Evolutionary conservation across 2,888 invertebrate genomes (phyloP), one percentile per base, ranked within the genome.

Genomic region (Epinotia bilunana): DNA sequence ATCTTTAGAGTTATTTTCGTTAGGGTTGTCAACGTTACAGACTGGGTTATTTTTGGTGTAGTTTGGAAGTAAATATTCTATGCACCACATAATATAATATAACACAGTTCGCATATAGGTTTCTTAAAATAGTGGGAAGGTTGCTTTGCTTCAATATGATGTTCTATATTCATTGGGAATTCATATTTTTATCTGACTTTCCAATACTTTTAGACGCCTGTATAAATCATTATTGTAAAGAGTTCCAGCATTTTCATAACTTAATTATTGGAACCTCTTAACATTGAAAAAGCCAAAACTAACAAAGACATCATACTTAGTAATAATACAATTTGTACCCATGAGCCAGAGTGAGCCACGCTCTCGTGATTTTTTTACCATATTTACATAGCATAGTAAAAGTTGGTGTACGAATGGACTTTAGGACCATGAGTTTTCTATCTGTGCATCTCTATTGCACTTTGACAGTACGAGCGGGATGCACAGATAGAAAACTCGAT

Each of bases 21-120:
- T 60, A 69, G 69, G 69, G 69, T 46, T 69, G 69, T 11, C 58
- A 69, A 53, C 65, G 11, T 62, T 43, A 62, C 39, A 62, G 62
- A 62, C 20, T 61, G 11, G n/a, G 16, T 16, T 39, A 33, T 61
- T n/a, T 43, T 43, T 43, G 11, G 57, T 20, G 57, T 57, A 18
- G 57, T 18, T 57, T 57, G 20, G 20, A 57, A 20, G 18, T 57
- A 7, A 57, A 57, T 57, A 20, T 20, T 57, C n/a, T 53, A 53
- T 53, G 6, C 53, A 49, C 3, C 43, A 43, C 16, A 16, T 16
- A 16, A 5, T 28, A 5, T 28, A 49, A 16, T 4, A 49, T 16
- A 53, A 9, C 7, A 53, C n/a, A n/a, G 11, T 23, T 16, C 3
- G 3, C 16, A 28, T n/a, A 33, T 33, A 61, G 33, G 61, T n/a